Evolutionary conservation across 2,888 invertebrate genomes (phyloP).

Genomic region (Cremastobaeus sp.): DNA sequence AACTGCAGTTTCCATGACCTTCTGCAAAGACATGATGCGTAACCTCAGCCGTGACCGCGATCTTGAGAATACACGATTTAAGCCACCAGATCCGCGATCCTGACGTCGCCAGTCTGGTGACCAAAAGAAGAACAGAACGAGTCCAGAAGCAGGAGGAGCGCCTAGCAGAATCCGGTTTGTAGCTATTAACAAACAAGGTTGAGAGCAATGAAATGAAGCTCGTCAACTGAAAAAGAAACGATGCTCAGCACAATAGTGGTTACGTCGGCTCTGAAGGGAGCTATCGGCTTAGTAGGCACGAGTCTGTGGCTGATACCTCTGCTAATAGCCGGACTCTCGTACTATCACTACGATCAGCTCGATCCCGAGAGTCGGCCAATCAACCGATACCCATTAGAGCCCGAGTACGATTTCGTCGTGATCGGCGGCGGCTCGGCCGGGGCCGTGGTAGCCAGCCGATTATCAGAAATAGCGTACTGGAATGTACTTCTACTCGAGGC

Average conservation of each 20-base stretch:
- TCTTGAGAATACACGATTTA: constrained; percentile 64
- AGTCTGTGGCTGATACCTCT: constrained; percentile 91
- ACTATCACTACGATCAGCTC: constrained; percentile 87
- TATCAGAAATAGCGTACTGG: constrained; percentile 88
- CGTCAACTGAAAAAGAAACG: constrained; percentile 79
- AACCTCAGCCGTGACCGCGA: constrained; percentile 62
- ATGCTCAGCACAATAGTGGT: constrained; percentile 86
- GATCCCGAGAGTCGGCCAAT: constrained; percentile 89
- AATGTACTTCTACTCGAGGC: constrained; percentile 89
- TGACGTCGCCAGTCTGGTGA: constrained; percentile 38
- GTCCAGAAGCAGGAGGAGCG: background rate
- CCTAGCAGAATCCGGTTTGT: background rate
- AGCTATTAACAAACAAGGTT: constrained; percentile 11
- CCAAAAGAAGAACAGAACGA: constrained; percentile 29
- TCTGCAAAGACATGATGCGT: constrained; percentile 59
- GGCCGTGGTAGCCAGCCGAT: constrained; percentile 90
- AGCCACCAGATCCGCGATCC: constrained; percentile 64
- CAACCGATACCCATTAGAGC: constrained; percentile 83
- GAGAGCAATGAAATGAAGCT: constrained; percentile 37
- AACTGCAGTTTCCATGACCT: constrained; percentile 32
- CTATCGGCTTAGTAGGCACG: constrained; percentile 86
- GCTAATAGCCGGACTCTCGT: constrained; percentile 88
- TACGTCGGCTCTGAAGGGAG: constrained; percentile 86
- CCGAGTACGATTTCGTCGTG: constrained; percentile 91
- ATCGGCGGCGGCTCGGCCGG: constrained; percentile 94